Conservation (phyloP, 2,113 vertebrate genomes). For the Sinocyclocheilus anophthalmus region DNA sequence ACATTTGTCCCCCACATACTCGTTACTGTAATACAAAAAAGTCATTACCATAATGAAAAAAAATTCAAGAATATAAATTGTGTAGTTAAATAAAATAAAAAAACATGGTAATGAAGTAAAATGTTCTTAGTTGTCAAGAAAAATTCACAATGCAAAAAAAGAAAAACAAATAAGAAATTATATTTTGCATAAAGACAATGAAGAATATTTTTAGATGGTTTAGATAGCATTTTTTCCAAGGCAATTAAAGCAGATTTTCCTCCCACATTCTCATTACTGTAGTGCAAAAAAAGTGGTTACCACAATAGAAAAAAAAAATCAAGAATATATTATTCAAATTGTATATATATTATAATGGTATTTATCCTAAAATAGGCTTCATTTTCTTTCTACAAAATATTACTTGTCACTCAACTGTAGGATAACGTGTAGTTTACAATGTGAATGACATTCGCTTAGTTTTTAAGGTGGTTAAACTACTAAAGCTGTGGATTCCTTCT, state of each 20-base stretch:
- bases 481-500: not conserved
- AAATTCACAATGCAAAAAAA: not conserved
- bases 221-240: not conserved
- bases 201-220: not conserved
- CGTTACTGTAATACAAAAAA: not conserved
- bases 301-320: not conserved
- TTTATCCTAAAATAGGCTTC: not conserved
- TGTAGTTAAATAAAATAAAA: too few relatives aligned
- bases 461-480: not conserved
- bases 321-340: not conserved
- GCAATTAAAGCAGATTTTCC: not conserved
- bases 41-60: not conserved
- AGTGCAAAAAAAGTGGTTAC: not conserved
- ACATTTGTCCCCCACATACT: not conserved
- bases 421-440: slow-evolving; percentile 24
- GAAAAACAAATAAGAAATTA: not conserved
- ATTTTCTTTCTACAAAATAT: not conserved
- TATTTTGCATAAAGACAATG: not conserved
- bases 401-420: not conserved
- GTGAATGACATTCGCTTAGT: slow-evolving; percentile 7
- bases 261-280: not conserved
- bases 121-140: not conserved
- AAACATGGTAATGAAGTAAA: not conserved
- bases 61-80: too few relatives aligned
- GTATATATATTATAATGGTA: not conserved